Conservation (phyloP, 2,888 invertebrate genomes). For the Cephus spinipes region DNA sequence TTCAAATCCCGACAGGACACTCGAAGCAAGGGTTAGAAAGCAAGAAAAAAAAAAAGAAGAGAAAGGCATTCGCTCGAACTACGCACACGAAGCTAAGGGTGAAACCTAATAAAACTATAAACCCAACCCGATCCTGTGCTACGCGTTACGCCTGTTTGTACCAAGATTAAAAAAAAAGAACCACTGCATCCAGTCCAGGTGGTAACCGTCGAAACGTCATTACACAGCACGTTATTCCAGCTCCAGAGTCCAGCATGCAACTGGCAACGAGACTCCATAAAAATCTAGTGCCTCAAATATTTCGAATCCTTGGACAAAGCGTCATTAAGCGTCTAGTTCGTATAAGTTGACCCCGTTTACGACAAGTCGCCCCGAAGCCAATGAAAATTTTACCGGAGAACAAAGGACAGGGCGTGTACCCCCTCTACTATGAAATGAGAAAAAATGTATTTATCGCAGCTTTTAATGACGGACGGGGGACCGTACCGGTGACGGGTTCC, state of each 20-base stretch:
- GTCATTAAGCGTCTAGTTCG: neutral
- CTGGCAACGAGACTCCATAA: neutral
- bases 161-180: neutral
- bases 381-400: neutral
- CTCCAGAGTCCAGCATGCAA: neutral
- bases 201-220: neutral
- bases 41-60: neutral
- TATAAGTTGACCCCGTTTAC: neutral
- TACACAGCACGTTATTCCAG: neutral
- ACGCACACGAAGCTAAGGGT: neutral
- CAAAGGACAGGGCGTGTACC: neutral
- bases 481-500: constrained; percentile 2
- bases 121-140: neutral
- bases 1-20: constrained; percentile 13
- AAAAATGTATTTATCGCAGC: constrained; percentile 36
- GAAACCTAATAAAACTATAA: neutral
- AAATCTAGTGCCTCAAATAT: neutral
- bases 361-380: neutral
- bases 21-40: constrained; percentile 24
- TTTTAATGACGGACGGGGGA: constrained; percentile 38
- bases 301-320: neutral
- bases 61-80: neutral
- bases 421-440: neutral
- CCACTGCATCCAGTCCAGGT: neutral
- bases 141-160: constrained; percentile 9